Percentiles rank a stretch among this genome's conserved stretches.
phyloP scores from a whole-genome alignment of 2,888 invertebrate genomes.

The Hofmannophila pseudospretella region DNA sequence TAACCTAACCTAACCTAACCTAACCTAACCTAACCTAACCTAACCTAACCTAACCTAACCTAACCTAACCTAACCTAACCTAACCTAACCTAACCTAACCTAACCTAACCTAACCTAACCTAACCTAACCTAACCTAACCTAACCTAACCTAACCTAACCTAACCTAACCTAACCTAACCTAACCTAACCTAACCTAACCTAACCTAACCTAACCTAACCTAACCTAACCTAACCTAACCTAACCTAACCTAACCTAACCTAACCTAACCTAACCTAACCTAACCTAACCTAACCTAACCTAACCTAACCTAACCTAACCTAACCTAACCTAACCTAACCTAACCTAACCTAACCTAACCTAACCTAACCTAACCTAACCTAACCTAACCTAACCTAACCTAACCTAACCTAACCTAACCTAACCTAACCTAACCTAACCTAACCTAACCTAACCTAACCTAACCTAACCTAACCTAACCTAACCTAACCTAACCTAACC shows the following conservation, averaged over 20 bases:
- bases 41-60: slow-evolving; percentile 11
- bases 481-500: slow-evolving; percentile 9
- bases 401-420: slow-evolving; percentile 20
- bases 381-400: slow-evolving; percentile 27
- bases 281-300: slow-evolving; percentile 25
- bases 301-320: slow-evolving; percentile 28
- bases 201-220: slow-evolving; percentile 20
- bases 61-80: slow-evolving; percentile 10
- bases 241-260: slow-evolving; percentile 28
- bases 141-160: slow-evolving; percentile 13
- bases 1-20: slow-evolving; percentile 15
- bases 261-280: slow-evolving; percentile 28
- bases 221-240: slow-evolving; percentile 26
- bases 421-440: slow-evolving; percentile 17
- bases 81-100: slow-evolving; percentile 16
- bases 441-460: slow-evolving; percentile 13
- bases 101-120: slow-evolving; percentile 20
- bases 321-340: slow-evolving; percentile 20
- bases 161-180: slow-evolving; percentile 13
- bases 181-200: slow-evolving; percentile 11
- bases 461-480: slow-evolving; percentile 10
- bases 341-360: slow-evolving; percentile 26
- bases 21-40: slow-evolving; percentile 7
- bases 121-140: slow-evolving; percentile 15
- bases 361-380: slow-evolving; percentile 25